Evolutionary conservation across 2,797 vertebrate species (phyloP).

Genomic region (Calcarius lapponicus): DNA sequence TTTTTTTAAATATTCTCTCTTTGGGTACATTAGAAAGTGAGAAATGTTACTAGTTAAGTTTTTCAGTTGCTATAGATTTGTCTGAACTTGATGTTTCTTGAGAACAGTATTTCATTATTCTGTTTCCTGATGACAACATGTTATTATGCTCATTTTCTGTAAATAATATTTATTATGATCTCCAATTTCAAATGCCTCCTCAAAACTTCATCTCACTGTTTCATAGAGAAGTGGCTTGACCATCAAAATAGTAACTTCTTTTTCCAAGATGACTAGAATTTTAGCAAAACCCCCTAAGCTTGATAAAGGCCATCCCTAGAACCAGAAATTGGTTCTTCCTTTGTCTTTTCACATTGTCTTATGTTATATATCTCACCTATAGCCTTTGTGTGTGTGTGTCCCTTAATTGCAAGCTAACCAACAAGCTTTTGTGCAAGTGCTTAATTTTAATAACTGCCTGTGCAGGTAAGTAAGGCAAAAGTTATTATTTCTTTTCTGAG

Average conservation of each 20-base stretch:
- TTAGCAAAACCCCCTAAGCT: background rate
- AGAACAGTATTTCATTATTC: slow-evolving; percentile 9
- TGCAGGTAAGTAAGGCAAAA: background rate
- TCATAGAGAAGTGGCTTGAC: background rate
- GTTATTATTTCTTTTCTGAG: background rate
- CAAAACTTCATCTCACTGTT: background rate
- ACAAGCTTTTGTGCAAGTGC: background rate
- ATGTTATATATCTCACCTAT: background rate
- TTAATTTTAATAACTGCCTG: background rate
- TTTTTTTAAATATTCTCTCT: background rate
- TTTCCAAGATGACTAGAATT: background rate
- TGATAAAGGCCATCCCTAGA: background rate
- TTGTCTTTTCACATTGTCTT: background rate
- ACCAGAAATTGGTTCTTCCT: background rate
- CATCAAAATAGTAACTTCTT: background rate
- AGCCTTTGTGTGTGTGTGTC: background rate
- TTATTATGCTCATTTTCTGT: slow-evolving; percentile 24
- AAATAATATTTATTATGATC: slow-evolving; percentile 37
- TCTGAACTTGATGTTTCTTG: slow-evolving; percentile 29
- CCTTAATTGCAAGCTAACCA: background rate
- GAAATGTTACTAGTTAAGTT: background rate
- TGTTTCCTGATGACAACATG: slow-evolving; percentile 2
- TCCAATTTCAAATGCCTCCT: slow-evolving; percentile 38
- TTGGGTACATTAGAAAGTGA: background rate
- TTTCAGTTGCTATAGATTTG: background rate